phyloP scores from a whole-genome alignment of 2,113 vertebrate genomes.

The Mustela lutreola region DNA sequence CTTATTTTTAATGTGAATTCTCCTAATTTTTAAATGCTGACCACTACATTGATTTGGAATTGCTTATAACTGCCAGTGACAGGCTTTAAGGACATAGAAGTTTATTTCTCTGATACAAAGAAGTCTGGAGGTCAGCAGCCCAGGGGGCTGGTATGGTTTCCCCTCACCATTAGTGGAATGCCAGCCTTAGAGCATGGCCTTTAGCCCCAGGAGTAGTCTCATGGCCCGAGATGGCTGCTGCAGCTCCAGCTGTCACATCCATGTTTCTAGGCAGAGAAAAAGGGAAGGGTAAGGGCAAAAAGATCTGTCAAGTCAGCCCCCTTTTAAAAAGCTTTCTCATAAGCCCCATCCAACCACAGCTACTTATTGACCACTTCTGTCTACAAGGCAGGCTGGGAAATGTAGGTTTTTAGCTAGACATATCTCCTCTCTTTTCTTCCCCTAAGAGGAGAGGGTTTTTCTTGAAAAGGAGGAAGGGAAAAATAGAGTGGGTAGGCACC shows the following conservation, averaged over 20 bases:
- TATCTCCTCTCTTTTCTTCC: not conserved
- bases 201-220: not conserved
- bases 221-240: not conserved
- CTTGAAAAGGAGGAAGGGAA: not conserved
- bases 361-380: not conserved
- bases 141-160: not conserved
- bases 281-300: not conserved
- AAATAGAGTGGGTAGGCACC: not conserved
- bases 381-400: slow-evolving; percentile 30
- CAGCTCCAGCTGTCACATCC: not conserved
- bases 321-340: slow-evolving; percentile 48
- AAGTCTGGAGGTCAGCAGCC: not conserved
- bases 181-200: not conserved
- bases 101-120: not conserved
- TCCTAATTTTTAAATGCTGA: not conserved
- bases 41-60: not conserved
- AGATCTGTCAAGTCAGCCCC: not conserved
- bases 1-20: not conserved
- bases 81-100: not conserved
- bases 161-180: not conserved
- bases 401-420: not conserved
- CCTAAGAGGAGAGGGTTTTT: not conserved
- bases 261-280: not conserved
- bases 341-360: not conserved
- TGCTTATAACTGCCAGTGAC: not conserved